Percentiles rank a stretch among this genome's conserved stretches.
These are phyloP conservation scores for Perithous albicinctus DNA, from an alignment of 2,888 invertebrate genomes.

Conservation along the genomic window DNA sequence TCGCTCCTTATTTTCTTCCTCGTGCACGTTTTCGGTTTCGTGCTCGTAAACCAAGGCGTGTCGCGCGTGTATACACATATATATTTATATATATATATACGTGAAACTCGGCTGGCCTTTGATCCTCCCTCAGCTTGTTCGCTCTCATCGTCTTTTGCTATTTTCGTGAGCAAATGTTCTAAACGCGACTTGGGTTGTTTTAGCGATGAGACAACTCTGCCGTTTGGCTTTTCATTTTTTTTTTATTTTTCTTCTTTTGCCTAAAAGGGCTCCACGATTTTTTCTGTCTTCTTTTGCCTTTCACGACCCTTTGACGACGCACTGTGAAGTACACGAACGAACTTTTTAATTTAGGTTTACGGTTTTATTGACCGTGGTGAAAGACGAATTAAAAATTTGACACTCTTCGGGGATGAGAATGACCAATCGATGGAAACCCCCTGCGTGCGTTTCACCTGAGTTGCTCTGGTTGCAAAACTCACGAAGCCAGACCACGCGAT, in stretches of 20 bases:
- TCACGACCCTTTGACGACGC: neutral
- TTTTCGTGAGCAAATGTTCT: slow-evolving; percentile 50
- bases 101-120: slow-evolving; percentile 54
- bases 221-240: slow-evolving; percentile 14
- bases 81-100: slow-evolving; percentile 38
- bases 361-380: slow-evolving; percentile 16
- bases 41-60: neutral
- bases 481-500: slow-evolving; percentile 41
- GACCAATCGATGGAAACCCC: slow-evolving; percentile 57
- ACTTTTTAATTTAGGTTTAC: neutral
- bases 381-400: slow-evolving; percentile 35
- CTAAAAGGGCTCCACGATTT: neutral
- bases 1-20: slow-evolving; percentile 35
- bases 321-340: neutral
- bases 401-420: slow-evolving; percentile 38
- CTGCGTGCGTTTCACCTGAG: slow-evolving; percentile 35
- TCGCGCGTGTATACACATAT: too few species aligned
- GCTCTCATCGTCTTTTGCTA: slow-evolving; percentile 33
- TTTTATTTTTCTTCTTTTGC: neutral
- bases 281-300: neutral
- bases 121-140: slow-evolving; percentile 39
- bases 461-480: slow-evolving; percentile 15
- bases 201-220: slow-evolving; percentile 17
- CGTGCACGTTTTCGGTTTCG: slow-evolving; percentile 39
- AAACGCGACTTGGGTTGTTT: slow-evolving; percentile 31